These are phyloP conservation scores for Brenthis ino DNA, from an alignment of 2,888 invertebrate species.

Conservation along the genomic window DNA sequence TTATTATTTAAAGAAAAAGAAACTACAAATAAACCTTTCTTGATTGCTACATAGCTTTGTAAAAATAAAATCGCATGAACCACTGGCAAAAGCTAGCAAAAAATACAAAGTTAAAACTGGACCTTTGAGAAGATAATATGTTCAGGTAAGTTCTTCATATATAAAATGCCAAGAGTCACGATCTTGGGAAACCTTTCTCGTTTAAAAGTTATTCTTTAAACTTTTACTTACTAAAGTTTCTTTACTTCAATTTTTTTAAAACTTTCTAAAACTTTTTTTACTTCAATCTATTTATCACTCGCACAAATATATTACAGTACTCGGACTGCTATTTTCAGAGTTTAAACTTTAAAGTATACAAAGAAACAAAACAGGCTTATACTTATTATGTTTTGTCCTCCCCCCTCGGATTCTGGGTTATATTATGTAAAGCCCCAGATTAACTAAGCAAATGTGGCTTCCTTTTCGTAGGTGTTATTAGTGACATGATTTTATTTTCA, in stretches of 20 bases:
- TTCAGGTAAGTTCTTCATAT: not conserved
- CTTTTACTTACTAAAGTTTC: not conserved
- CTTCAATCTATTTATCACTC: not conserved
- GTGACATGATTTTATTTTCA: no score
- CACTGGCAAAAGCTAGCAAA: not conserved
- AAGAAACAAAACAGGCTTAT: constrained; percentile 2
- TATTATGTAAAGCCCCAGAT: no score
- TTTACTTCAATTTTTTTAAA: not conserved
- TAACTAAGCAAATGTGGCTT: no score
- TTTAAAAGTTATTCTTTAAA: not conserved
- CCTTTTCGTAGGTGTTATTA: no score
- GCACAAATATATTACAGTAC: no score
- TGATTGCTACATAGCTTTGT: no score
- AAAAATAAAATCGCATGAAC: no score
- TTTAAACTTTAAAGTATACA: not conserved
- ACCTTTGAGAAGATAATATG: not conserved
- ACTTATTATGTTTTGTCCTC: not conserved
- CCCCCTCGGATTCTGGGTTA: no score
- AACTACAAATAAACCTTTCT: no score
- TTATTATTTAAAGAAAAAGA: no score
- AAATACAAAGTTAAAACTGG: not conserved
- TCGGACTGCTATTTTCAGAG: no score
- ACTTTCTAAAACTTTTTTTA: not conserved
- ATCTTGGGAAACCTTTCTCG: constrained; percentile 8
- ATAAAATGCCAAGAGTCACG: not conserved